Base-by-base conservation (phyloP, 2,888 invertebrate genomes). In the Meta bourneti region DNA sequence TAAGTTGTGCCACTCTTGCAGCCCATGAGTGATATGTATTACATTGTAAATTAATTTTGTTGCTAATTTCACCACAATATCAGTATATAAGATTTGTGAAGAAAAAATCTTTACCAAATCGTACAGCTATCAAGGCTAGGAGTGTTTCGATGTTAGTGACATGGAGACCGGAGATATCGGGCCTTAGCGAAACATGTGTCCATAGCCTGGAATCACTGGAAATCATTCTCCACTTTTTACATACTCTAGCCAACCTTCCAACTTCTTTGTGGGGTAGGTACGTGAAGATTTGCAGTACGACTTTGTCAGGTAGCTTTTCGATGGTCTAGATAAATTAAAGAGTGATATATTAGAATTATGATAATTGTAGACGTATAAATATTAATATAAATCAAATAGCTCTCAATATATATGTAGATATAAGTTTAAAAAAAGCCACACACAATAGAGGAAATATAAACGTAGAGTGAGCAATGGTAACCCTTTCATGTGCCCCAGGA, bases 261-360 rank as follows among this genome's bases (percentile, higher is more conserved):
- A 99, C 98, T 95, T 99, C 98, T 91, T 97, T 97, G 95, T 99
- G 99, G 52, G 97, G 96, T 93, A 99, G 96, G 95, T 98, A 99
- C 77, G 98, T 97, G 95, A 99, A 99, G 94, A 99, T 97, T 94
- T 98, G 97, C 93, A 99, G 96, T 71, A 99, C 96, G 54, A 99
- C 98, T 95, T 99, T 99, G 95, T 99, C 99, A 13, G 99, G 99
- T 70, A 99, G 96, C 95, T 99, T 98, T 95, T 98, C 98, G 94
- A 98, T 98, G 7, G 98, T 98, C 98, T 98, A 96, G 54, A 96
- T 96, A 34, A 34, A 34, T 1, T 1, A 34, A 4, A 19, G 69
- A 77, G 79, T 8, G 9, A 74, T 74, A 51, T 78, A 52, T 52
- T 78, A 9, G 34, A 9, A 48, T 9, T 77, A 77, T n/a, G 4